Evolutionary conservation across 2,888 invertebrate species (phyloP).

Genomic region (Proisotoma minuta): DNA sequence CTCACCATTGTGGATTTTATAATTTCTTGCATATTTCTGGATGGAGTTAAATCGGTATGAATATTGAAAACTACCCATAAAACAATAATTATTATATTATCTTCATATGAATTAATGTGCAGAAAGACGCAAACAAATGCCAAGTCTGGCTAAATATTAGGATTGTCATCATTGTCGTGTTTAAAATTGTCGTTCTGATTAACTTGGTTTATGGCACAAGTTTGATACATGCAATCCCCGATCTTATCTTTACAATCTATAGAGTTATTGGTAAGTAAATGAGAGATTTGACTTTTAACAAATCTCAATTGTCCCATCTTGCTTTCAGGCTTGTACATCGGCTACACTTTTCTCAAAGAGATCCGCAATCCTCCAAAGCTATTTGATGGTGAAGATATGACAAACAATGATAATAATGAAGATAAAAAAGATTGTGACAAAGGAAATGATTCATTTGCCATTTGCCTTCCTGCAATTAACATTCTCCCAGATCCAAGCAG

Average conservation of each 20-base stretch:
- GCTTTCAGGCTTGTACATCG: slow-evolving; percentile 5
- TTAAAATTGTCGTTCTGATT: slow-evolving; percentile 29
- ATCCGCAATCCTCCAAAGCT: too few species aligned
- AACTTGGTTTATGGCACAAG: slow-evolving; percentile 30
- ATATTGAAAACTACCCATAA: too few species aligned
- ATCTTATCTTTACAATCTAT: slow-evolving; percentile 25
- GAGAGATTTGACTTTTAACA: background rate
- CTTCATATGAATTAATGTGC: background rate
- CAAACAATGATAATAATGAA: too few species aligned
- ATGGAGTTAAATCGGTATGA: slow-evolving; percentile 31
- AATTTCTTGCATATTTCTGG: slow-evolving; percentile 34
- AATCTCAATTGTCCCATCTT: background rate
- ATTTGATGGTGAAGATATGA: too few species aligned
- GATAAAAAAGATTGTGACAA: too few species aligned
- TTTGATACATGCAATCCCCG: slow-evolving; percentile 25
- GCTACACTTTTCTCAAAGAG: background rate
- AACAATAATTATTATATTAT: background rate
- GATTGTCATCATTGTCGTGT: slow-evolving; percentile 20
- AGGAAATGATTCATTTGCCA: too few species aligned
- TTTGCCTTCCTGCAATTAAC: too few species aligned
- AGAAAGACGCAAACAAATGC: slow-evolving; percentile 25
- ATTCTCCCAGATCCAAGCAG: too few species aligned
- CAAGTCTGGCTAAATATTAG: slow-evolving; percentile 34
- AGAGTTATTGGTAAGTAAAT: slow-evolving; percentile 17
- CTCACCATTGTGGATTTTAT: slow-evolving; percentile 32